These are phyloP conservation scores for Rhincodon typus DNA, from an alignment of 2,797 vertebrate genomes.

Conservation along the genomic window DNA sequence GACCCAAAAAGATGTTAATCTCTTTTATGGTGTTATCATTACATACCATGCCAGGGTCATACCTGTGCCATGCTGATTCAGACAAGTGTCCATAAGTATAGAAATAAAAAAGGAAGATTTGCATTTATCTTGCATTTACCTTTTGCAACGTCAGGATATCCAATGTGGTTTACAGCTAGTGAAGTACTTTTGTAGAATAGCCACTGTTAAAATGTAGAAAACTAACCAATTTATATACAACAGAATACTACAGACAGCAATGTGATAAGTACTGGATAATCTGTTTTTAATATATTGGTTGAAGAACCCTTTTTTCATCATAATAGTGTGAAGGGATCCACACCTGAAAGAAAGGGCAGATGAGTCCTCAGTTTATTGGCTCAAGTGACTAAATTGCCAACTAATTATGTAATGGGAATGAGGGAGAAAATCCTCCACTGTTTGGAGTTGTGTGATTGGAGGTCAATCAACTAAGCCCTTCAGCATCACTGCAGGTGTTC, in stretches of 20 bases:
- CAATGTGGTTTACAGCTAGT: neutral
- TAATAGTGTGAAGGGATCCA: neutral
- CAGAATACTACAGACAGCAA: neutral
- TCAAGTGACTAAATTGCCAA: no score
- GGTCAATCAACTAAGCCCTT: no score
- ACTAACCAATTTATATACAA: neutral
- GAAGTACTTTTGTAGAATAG: neutral
- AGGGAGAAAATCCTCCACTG: no score
- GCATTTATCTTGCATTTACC: neutral
- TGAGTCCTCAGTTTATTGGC: no score
- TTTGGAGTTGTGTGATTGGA: no score
- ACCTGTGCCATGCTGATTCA: neutral
- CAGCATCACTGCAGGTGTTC: no score
- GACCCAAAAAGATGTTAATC: neutral
- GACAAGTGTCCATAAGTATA: neutral
- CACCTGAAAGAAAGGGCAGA: neutral
- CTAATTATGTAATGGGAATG: no score
- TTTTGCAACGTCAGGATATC: neutral
- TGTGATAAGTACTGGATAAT: neutral
- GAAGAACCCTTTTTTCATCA: neutral
- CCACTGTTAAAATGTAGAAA: neutral
- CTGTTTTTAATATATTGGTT: neutral
- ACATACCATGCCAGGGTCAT: neutral
- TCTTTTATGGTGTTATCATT: neutral
- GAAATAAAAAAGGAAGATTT: neutral